Conservation (phyloP, 2,797 vertebrate species). For the Liasis olivaceus region DNA sequence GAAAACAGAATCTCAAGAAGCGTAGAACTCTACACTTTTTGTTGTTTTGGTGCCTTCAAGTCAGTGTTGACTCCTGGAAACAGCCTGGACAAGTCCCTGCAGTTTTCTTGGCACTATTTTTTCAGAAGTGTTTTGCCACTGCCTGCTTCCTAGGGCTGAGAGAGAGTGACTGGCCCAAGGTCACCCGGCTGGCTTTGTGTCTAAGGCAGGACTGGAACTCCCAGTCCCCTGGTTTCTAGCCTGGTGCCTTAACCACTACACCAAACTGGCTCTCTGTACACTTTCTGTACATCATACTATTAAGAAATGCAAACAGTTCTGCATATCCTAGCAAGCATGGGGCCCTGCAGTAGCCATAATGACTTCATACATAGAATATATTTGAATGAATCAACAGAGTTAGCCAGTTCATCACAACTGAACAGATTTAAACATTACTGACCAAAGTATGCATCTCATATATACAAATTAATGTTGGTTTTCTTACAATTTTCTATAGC, state of each 20-base stretch:
- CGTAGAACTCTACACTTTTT: background rate
- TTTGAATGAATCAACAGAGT: background rate
- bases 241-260: no score
- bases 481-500: background rate
- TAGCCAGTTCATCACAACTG: background rate
- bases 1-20: background rate
- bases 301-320: background rate
- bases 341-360: background rate
- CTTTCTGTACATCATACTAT: background rate
- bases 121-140: no score
- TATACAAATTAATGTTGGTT: background rate
- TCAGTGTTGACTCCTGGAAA: no score
- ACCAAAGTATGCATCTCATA: background rate
- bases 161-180: no score
- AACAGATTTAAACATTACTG: background rate
- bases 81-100: no score
- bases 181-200: no score
- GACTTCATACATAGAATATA: background rate
- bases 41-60: background rate
- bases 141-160: no score
- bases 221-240: no score
- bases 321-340: background rate
- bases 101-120: no score
- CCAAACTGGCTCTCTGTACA: no score
- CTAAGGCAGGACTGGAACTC: no score